phyloP scores from a whole-genome alignment of 2,113 vertebrate species.

The Macroglossus sobrinus region DNA sequence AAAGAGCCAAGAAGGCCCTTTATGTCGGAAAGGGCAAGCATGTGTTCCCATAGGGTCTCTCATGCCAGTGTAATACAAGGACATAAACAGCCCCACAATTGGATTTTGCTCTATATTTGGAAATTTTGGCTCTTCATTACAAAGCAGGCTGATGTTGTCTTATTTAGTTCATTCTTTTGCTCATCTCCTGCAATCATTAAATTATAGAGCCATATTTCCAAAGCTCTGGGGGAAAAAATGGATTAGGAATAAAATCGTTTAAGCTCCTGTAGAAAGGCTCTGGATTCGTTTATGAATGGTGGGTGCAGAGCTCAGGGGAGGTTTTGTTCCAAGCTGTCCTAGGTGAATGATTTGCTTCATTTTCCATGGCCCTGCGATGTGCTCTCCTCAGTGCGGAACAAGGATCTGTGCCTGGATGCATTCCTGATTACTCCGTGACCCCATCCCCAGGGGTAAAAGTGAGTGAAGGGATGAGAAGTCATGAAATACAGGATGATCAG shows the following conservation, averaged over 20 bases:
- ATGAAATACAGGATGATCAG: constrained; percentile 33
- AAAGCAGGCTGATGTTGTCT: constrained; percentile 51
- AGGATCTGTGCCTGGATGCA: not conserved
- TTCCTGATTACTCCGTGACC: not conserved
- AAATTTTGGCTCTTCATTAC: constrained; percentile 60
- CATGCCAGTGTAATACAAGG: constrained; percentile 15
- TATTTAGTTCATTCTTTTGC: constrained; percentile 63
- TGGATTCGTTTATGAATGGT: constrained; percentile 25
- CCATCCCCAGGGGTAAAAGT: not conserved
- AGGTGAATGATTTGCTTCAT: constrained; percentile 55
- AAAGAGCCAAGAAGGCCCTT: not conserved
- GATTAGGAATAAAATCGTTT: constrained; percentile 68
- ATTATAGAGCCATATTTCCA: constrained; percentile 66
- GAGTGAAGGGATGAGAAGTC: not conserved
- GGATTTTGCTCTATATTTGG: constrained; percentile 74
- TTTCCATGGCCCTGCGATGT: not conserved
- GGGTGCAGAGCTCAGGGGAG: constrained; percentile 39
- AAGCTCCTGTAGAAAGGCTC: constrained; percentile 38
- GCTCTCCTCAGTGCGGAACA: constrained; percentile 32
- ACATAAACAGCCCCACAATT: constrained; percentile 57
- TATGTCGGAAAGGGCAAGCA: not conserved
- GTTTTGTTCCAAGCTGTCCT: constrained; percentile 49
- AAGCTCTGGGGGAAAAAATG: constrained; percentile 64
- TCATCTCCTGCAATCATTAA: constrained; percentile 74
- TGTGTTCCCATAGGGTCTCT: not conserved